A percentile compares a stretch with the other conserved stretches of the same genome.
Conservation (phyloP, 2,797 vertebrate species). For the Dipus sagitta region DNA sequence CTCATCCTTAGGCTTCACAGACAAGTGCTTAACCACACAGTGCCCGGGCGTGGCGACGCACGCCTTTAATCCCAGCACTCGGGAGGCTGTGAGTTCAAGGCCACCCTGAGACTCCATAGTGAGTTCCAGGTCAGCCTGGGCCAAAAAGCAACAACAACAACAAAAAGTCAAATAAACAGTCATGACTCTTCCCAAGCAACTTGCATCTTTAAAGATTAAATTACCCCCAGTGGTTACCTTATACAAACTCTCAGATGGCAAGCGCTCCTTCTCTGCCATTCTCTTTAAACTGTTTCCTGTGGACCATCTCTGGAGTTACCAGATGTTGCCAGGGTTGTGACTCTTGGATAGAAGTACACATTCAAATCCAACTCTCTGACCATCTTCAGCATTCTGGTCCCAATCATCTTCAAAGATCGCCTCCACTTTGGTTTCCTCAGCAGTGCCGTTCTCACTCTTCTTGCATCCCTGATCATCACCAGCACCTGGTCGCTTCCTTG, state of each 20-base stretch:
- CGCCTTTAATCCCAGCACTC: no score
- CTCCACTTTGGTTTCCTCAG: neutral
- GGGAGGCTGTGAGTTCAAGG: no score
- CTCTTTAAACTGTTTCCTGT: neutral
- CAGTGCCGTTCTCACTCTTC: neutral
- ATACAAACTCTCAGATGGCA: neutral
- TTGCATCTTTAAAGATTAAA: neutral
- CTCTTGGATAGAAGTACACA: neutral
- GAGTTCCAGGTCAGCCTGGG: no score
- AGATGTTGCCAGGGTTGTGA: neutral
- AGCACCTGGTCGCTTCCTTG: neutral
- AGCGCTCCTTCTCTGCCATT: neutral
- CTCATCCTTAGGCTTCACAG: no score
- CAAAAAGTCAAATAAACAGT: no score
- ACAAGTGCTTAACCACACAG: no score
- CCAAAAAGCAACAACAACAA: no score
- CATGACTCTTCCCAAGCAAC: no score
- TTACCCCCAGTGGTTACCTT: constrained; percentile 12
- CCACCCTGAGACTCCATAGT: no score
- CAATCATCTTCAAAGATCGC: neutral
- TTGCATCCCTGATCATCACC: neutral
- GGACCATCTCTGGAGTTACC: neutral
- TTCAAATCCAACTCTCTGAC: neutral
- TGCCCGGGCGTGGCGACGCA: no score
- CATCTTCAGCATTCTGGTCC: neutral